Base-by-base conservation (phyloP, 2,797 vertebrate genomes). In the Tadarida brasiliensis region DNA sequence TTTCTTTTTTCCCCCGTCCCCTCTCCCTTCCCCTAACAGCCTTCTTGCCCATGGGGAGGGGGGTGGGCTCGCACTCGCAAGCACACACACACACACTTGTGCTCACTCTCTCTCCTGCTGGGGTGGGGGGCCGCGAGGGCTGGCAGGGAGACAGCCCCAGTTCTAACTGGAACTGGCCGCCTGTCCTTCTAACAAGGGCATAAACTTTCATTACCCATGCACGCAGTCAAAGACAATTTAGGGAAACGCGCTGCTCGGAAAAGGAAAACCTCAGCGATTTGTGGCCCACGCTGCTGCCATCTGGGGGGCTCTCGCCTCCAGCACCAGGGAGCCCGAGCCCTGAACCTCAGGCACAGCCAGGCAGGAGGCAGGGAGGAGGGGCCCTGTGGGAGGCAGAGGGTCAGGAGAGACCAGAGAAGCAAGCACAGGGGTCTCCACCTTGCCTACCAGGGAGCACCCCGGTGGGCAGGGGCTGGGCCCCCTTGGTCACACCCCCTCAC, bases 151-250 rank as follows among this genome's bases (percentile, higher is more conserved):
- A 99, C 99, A 98, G 99, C 99, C 99, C 99, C 98, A 98, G 99
- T 99, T 99, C 99, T 99, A 99, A 99, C 99, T 99, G 99, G 99
- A 99, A 99, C 98, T 98, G 99, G 99, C 99, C 99, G 99, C 99
- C 99, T 99, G 99, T 99, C 99, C 99, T 99, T 99, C 99, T 99
- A 99, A 99, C 99, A 99, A 99, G 99, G 99, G 99, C 99, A 99
- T 99, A 99, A 99, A 99, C 99, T 99, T 99, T 99, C 99, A 99
- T 99, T 99, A 99, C 99, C 99, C 99, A 99, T 99, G 99, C 99
- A 99, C 99, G 99, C 99, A 99, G 99, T 99, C 99, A 99, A 99
- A 99, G 99, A 99, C 99, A 99, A 99, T 99, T 99, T 99, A 99
- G 99, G 98, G 99, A 99, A 99, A 99, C 99, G 99, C 99, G 97